phyloP scores from a whole-genome alignment of 2,888 invertebrate species.

The Gryllus longicercus region DNA sequence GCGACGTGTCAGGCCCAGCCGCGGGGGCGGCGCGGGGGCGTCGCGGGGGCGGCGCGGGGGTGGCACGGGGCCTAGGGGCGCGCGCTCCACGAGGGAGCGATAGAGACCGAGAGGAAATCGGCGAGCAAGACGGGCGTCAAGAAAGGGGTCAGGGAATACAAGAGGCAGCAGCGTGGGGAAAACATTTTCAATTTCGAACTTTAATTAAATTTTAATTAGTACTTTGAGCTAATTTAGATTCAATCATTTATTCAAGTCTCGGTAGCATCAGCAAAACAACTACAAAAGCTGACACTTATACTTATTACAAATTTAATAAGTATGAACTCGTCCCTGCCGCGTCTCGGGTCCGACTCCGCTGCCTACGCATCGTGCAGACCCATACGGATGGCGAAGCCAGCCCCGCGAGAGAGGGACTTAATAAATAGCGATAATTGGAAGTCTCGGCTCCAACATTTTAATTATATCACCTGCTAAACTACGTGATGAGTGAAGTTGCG shows the following conservation, averaged over 20 bases:
- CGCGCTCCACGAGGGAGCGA: constrained; percentile 21
- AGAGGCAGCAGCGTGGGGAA: constrained; percentile 22
- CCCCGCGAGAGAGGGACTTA: neutral
- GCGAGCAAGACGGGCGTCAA: constrained; percentile 24
- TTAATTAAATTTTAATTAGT: constrained; percentile 41
- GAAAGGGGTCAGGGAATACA: constrained; percentile 18
- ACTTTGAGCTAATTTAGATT: constrained; percentile 39
- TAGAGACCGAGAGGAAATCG: constrained; percentile 27
- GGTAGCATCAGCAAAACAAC: constrained; percentile 33
- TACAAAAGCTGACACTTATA: constrained; percentile 22
- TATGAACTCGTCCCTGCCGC: constrained; percentile 18
- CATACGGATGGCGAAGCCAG: neutral
- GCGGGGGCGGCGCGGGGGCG: no score
- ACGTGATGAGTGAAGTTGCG: neutral
- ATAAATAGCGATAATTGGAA: constrained; percentile 8
- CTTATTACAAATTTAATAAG: constrained; percentile 19
- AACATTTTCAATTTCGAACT: constrained; percentile 39
- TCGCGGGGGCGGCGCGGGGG: no score
- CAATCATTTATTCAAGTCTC: constrained; percentile 39
- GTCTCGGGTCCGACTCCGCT: neutral
- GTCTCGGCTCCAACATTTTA: neutral
- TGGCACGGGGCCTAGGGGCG: no score
- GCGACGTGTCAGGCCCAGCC: no score
- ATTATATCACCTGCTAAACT: neutral
- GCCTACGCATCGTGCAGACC: neutral